Conservation (phyloP, 2,113 vertebrate genomes). For the Passer domesticus region DNA sequence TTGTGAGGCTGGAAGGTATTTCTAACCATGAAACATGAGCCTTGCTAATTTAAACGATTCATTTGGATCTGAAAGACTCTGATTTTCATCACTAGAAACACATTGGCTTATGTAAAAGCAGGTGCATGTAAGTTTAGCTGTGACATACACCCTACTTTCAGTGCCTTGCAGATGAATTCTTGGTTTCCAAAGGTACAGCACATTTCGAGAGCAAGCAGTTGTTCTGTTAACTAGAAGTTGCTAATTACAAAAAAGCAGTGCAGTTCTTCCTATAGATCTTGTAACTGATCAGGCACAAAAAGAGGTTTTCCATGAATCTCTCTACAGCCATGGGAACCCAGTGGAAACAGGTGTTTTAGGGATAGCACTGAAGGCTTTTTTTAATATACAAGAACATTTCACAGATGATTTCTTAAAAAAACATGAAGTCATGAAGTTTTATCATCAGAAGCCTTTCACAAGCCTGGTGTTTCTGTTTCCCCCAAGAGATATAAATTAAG, state of each 20-base stretch:
- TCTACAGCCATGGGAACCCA: not conserved
- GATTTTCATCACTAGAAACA: not conserved
- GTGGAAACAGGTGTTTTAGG: slow-evolving; percentile 5
- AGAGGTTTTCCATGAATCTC: not conserved
- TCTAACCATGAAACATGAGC: not conserved
- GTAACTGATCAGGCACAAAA: not conserved
- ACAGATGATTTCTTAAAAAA: slow-evolving; percentile 16
- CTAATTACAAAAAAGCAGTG: not conserved
- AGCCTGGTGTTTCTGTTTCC: slow-evolving; percentile 1
- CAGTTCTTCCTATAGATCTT: not conserved
- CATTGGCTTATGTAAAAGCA: not conserved
- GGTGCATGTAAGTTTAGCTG: not conserved
- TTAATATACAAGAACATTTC: slow-evolving; percentile 6
- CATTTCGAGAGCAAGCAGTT: not conserved
- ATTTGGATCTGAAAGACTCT: not conserved
- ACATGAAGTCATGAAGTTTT: not conserved
- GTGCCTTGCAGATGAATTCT: not conserved
- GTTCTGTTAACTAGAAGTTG: not conserved
- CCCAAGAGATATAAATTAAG: slow-evolving; percentile 30
- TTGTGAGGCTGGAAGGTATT: not conserved
- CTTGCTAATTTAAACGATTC: not conserved
- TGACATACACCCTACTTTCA: not conserved
- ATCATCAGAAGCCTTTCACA: not conserved
- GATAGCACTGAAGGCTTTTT: not conserved
- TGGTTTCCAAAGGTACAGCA: slow-evolving; percentile 1